These are phyloP conservation scores for Decapterus maruadsi DNA, from an alignment of 2,797 vertebrate species.

Conservation along the genomic window DNA sequence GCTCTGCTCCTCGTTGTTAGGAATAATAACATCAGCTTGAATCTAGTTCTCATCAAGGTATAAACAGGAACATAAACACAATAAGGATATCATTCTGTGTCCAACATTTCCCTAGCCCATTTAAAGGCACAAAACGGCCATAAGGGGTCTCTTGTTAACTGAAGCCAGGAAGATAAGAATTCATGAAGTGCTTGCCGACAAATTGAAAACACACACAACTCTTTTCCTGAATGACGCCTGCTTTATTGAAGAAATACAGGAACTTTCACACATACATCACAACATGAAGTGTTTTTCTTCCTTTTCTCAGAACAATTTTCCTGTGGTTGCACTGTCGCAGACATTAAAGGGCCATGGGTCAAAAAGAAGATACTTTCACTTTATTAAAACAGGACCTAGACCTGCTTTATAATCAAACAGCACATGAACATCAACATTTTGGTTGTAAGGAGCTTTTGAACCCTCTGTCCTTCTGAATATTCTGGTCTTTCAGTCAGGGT, in stretches of 20 bases:
- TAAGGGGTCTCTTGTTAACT: slow-evolving; percentile 1
- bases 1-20: neutral
- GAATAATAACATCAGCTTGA: slow-evolving; percentile 4
- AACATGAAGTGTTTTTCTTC: neutral
- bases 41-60: neutral
- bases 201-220: neutral
- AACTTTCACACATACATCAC: neutral
- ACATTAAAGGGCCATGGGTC: neutral
- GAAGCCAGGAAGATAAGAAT: neutral
- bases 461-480: neutral
- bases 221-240: neutral
- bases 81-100: neutral
- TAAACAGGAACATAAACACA: slow-evolving; percentile 50
- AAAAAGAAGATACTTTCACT: too few species aligned
- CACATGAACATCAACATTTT: too few species aligned
- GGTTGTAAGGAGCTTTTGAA: too few species aligned
- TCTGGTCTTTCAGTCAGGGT: neutral
- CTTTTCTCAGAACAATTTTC: slow-evolving; percentile 9
- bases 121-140: slow-evolving; percentile 1
- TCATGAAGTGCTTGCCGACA: neutral
- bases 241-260: neutral
- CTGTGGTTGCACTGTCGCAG: neutral
- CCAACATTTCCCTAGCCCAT: neutral
- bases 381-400: too few species aligned
- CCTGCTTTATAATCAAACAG: too few species aligned